These are phyloP conservation scores for Semnopithecus entellus DNA, from an alignment of 2,113 vertebrate genomes.

Conservation along the genomic window DNA sequence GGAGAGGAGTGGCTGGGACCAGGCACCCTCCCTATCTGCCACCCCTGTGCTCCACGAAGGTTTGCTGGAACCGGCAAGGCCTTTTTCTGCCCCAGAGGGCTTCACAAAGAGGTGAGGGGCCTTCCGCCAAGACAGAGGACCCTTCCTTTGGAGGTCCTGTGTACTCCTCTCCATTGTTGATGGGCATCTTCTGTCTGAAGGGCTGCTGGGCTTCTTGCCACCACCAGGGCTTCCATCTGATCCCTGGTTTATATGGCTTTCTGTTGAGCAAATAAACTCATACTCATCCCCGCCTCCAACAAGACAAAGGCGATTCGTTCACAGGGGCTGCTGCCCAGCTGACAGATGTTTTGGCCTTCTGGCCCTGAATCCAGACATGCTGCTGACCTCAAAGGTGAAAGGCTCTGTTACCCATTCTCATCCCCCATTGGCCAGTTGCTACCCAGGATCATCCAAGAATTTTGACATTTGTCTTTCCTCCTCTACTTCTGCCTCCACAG, in stretches of 20 bases:
- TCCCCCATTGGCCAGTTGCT: conserved; percentile 19
- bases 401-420: conserved; percentile 14
- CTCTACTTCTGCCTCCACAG: conserved; percentile 71
- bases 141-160: background rate
- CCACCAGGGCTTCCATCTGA: background rate
- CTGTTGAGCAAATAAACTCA: conserved; percentile 50
- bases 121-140: background rate
- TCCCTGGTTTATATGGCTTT: conserved; percentile 51
- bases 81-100: background rate
- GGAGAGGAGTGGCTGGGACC: background rate
- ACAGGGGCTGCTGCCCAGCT: conserved; percentile 27
- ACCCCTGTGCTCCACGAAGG: background rate
- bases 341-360: conserved; percentile 40
- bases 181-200: background rate
- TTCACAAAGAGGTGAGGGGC: background rate
- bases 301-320: conserved; percentile 52
- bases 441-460: conserved; percentile 63
- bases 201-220: background rate
- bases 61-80: background rate
- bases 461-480: conserved; percentile 77
- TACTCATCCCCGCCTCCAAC: background rate
- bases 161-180: background rate
- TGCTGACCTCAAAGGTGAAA: conserved; percentile 42
- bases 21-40: background rate
- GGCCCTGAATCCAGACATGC: background rate